Evolutionary conservation across 2,113 vertebrate genomes (phyloP).

Genomic region (Castor canadensis): DNA sequence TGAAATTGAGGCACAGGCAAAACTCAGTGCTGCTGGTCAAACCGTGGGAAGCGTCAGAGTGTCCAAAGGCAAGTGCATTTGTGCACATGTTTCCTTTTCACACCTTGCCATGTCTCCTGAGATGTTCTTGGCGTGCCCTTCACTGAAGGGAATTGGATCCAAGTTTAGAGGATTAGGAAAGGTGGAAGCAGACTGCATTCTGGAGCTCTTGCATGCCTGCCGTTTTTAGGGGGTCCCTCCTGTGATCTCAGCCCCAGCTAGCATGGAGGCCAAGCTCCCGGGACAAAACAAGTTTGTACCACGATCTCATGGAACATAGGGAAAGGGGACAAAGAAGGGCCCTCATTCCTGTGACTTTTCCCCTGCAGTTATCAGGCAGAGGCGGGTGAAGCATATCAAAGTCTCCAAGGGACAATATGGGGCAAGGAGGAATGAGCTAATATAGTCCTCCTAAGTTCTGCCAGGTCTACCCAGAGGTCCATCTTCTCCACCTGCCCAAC

Average conservation of each 20-base stretch:
- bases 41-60: accelerated
- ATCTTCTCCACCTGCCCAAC: background rate
- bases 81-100: accelerated
- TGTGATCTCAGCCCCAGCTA: accelerated
- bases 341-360: accelerated
- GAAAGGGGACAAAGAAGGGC: accelerated
- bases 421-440: too few species aligned
- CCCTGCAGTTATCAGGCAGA: accelerated
- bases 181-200: accelerated
- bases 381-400: background rate
- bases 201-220: accelerated
- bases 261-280: accelerated
- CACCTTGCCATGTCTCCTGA: too few species aligned
- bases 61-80: accelerated
- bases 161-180: background rate
- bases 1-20: background rate
- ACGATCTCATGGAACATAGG: accelerated
- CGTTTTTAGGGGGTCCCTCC: too few species aligned
- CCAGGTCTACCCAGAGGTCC: background rate
- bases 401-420: background rate
- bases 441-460: too few species aligned
- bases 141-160: too few species aligned
- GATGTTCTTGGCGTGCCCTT: background rate
- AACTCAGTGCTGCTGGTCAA: background rate
- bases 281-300: background rate